phyloP scores from a whole-genome alignment of 2,888 invertebrate species.

The Bellardia pandia region DNA sequence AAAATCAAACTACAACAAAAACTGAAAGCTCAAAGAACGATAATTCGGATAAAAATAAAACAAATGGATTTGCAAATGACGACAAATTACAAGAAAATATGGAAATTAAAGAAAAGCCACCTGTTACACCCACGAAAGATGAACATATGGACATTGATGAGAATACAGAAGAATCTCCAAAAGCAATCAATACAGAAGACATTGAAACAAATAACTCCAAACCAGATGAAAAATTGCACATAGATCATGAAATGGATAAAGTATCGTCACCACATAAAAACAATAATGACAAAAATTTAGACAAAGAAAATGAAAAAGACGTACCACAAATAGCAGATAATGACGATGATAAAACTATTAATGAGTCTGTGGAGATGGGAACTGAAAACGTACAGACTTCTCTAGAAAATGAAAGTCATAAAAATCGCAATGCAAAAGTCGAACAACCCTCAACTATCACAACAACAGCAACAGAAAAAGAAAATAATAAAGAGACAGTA shows the following conservation, averaged over 20 bases:
- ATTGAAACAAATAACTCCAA: constrained; percentile 7
- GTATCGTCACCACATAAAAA: constrained; percentile 20
- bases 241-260: constrained; percentile 69
- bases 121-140: background rate
- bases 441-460: background rate
- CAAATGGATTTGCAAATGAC: background rate
- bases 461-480: background rate
- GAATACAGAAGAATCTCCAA: constrained; percentile 28
- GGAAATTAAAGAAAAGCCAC: constrained; percentile 6
- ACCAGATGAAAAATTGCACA: constrained; percentile 60
- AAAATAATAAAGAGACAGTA: background rate
- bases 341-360: background rate
- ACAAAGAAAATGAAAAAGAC: constrained; percentile 5
- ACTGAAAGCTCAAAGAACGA: background rate
- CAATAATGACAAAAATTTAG: background rate
- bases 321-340: background rate
- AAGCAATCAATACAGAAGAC: background rate
- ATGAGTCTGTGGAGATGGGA: background rate
- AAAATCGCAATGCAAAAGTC: background rate
- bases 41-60: background rate
- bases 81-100: constrained; percentile 1
- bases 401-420: background rate
- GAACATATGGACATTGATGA: constrained; percentile 39
- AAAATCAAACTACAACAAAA: background rate
- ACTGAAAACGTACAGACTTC: background rate